phyloP scores from a whole-genome alignment of 2,888 invertebrate species.

The Bhutanitis thaidina region DNA sequence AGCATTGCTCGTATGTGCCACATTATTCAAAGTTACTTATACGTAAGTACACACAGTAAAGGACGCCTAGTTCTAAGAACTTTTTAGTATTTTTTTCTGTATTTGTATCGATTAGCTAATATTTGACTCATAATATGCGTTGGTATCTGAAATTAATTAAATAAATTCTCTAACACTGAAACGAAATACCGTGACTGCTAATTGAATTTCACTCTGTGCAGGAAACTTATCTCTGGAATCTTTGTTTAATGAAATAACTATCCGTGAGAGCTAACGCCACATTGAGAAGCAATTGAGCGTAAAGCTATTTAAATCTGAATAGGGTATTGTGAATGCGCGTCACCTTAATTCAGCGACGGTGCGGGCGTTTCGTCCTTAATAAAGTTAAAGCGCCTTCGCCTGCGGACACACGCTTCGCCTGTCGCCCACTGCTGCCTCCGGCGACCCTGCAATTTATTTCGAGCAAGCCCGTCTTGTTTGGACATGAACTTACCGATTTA shows the following conservation, averaged over 20 bases:
- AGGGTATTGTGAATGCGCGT: conserved; percentile 74
- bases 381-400: conserved; percentile 68
- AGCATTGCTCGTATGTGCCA: conserved; percentile 61
- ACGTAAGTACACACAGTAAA: conserved; percentile 21
- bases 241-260: conserved; percentile 75
- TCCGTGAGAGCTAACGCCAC: conserved; percentile 59
- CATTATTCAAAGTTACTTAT: conserved; percentile 14
- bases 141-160: not conserved
- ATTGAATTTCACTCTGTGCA: conserved; percentile 30
- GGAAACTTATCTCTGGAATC: conserved; percentile 50
- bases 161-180: not conserved
- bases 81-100: not conserved
- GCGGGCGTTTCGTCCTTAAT: conserved; percentile 63
- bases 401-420: conserved; percentile 45
- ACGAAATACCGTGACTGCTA: not conserved
- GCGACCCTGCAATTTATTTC: conserved; percentile 47
- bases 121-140: too few species aligned
- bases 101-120: too few species aligned
- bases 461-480: conserved; percentile 34
- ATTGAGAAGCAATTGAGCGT: conserved; percentile 78
- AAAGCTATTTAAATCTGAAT: conserved; percentile 80
- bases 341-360: conserved; percentile 70
- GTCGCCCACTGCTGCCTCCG: conserved; percentile 47
- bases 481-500: not conserved
- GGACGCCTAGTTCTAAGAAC: conserved; percentile 9